Evolutionary conservation across 2,797 vertebrate genomes (phyloP), one percentile per base, ranked within the genome.

Genomic region (Amniataba percoides): DNA sequence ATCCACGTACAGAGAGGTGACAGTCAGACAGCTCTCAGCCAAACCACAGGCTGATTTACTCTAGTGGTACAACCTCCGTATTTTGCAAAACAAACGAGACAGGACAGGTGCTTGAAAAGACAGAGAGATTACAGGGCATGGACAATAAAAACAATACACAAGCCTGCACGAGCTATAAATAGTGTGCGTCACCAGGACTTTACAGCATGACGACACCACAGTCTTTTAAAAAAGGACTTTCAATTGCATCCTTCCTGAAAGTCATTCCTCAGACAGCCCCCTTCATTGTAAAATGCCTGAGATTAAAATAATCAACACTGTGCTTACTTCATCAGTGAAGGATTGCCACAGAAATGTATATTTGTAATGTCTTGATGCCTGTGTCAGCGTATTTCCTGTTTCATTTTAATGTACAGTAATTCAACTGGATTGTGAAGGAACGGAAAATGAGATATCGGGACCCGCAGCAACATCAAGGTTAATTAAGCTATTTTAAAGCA

Each of bases 1-100:
- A 53, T 88, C 91, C 52, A 74, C 85, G 76, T 86, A 83, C 91
- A 93, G 64, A 48, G 92, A 95, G 87, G 88, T 93, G 90, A 90
- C 91, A 42, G 68, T 94, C 0, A 66, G 72, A 64, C 89, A 89
- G 77, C 89, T 94, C 69, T 86, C 90, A 8, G 81, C 81, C 48
- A 84, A 80, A 81, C 75, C 89, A 27, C 88, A 89, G 69, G 85
- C 81, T 3, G 80, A 89, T 78, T 87, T 92, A 43, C 85, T 95
- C 72, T 95, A 91, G 86, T 55, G 23, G 67, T n/a, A 43, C 61
- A 45, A 31, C n/a, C 7, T 27, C 31, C 15, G 45, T 34, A 45
- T 62, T 55, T 56, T 39, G 23, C 21, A 36, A 86, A 36, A 62
- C 18, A 82, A 76, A 86, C 15, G 23, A 75, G 57, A 72, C 27